These are phyloP conservation scores for Lemur catta DNA, from an alignment of 2,797 vertebrate species.

Conservation along the genomic window DNA sequence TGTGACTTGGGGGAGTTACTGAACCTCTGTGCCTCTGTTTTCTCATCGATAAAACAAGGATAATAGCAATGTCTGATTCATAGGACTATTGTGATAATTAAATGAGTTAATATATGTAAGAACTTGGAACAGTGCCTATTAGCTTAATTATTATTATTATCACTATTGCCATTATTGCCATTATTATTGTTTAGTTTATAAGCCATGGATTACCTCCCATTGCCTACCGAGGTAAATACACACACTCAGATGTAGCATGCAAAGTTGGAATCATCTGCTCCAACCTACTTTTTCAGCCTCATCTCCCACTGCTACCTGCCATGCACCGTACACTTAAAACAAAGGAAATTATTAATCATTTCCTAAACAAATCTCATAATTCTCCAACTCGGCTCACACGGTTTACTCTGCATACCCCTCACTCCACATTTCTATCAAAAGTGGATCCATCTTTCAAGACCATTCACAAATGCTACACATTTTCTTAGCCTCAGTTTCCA, in stretches of 20 bases:
- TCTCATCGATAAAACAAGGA: neutral
- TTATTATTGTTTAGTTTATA: slow-evolving; percentile 35
- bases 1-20: neutral
- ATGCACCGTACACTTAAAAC: neutral
- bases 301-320: neutral
- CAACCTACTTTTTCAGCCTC: neutral
- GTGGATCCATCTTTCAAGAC: neutral
- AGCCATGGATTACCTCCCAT: neutral
- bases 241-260: neutral
- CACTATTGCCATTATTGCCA: neutral
- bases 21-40: neutral
- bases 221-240: neutral
- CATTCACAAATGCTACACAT: neutral
- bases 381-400: neutral
- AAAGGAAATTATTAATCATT: neutral
- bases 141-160: neutral
- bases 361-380: neutral
- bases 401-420: neutral
- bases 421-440: neutral
- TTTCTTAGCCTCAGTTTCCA: neutral
- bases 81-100: neutral
- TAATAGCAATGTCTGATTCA: neutral
- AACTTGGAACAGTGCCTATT: neutral
- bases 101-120: neutral
- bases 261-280: neutral